phyloP scores from a whole-genome alignment of 2,113 vertebrate genomes.

The Lichenostomus cassidix region DNA sequence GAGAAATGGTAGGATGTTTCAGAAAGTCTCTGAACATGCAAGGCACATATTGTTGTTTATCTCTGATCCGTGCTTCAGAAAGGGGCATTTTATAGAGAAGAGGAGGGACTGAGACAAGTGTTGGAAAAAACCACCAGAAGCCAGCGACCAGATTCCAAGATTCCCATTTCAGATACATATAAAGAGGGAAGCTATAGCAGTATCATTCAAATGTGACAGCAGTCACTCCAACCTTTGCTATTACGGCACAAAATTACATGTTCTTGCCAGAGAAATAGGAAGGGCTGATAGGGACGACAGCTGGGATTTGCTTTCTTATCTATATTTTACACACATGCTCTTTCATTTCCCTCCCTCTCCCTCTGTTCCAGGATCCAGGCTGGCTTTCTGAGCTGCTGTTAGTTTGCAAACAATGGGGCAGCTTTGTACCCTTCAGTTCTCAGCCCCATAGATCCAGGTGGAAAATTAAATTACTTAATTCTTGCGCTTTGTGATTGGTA shows the following conservation, averaged over 20 bases:
- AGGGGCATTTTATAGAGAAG: not conserved
- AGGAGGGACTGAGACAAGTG: conserved; percentile 15
- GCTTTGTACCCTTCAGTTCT: not conserved
- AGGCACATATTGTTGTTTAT: not conserved
- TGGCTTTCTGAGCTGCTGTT: not conserved
- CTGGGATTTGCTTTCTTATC: conserved; percentile 74
- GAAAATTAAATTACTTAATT: not conserved
- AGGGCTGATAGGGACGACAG: conserved; percentile 68
- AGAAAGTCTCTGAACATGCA: not conserved
- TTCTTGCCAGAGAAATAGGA: conserved; percentile 63
- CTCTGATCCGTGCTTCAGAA: not conserved
- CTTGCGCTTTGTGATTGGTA: not conserved
- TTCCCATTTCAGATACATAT: conserved; percentile 62
- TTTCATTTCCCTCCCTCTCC: conserved; percentile 30
- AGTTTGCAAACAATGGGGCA: conserved; percentile 9
- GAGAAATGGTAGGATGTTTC: not conserved
- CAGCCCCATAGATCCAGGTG: not conserved
- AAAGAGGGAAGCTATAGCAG: conserved; percentile 18
- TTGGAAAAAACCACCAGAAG: not conserved
- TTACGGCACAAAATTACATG: conserved; percentile 67
- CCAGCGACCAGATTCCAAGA: conserved; percentile 32
- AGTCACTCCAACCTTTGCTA: conserved; percentile 70
- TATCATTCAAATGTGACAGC: conserved; percentile 67
- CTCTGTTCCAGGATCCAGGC: not conserved
- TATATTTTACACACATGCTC: conserved; percentile 63